phyloP scores from a whole-genome alignment of 1,140 invertebrate species.

The Cardiocondyla obscurior region DNA sequence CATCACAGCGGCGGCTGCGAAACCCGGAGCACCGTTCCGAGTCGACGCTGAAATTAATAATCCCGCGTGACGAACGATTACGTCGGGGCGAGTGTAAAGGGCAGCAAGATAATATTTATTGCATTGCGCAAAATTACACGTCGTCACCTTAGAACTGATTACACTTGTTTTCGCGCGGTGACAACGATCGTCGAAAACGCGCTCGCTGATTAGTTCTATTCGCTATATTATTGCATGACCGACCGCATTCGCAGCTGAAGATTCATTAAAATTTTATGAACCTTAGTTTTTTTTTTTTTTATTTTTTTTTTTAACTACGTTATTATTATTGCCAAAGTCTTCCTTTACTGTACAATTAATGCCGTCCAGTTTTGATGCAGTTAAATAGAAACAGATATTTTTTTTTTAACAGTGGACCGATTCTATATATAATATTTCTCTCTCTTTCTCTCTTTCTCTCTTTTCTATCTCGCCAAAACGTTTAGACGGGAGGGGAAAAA shows the following conservation, averaged over 20 bases:
- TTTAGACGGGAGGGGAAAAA: slow-evolving; percentile 5
- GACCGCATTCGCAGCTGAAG: no score
- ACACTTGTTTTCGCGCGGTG: not conserved
- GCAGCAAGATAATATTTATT: slow-evolving; percentile 54
- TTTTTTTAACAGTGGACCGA: slow-evolving; percentile 39
- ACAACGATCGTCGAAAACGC: not conserved
- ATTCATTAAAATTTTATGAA: not conserved
- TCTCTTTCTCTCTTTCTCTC: not conserved
- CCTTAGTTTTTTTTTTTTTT: not conserved
- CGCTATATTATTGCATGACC: no score
- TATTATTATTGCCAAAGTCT: not conserved
- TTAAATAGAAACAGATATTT: slow-evolving; percentile 46
- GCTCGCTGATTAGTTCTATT: not conserved
- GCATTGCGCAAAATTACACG: slow-evolving; percentile 42
- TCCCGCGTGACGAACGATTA: slow-evolving; percentile 51
- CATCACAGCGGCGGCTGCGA: not conserved
- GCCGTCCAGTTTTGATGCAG: not conserved
- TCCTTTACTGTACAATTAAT: not conserved
- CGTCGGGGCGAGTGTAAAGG: slow-evolving; percentile 44
- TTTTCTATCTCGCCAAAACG: not conserved
- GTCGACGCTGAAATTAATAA: slow-evolving; percentile 65
- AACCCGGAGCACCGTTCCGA: slow-evolving; percentile 32
- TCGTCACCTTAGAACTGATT: slow-evolving; percentile 26
- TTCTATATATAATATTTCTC: no score
- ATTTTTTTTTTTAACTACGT: not conserved